phyloP scores from a whole-genome alignment of 2,797 vertebrate genomes.

The Falco berigora region DNA sequence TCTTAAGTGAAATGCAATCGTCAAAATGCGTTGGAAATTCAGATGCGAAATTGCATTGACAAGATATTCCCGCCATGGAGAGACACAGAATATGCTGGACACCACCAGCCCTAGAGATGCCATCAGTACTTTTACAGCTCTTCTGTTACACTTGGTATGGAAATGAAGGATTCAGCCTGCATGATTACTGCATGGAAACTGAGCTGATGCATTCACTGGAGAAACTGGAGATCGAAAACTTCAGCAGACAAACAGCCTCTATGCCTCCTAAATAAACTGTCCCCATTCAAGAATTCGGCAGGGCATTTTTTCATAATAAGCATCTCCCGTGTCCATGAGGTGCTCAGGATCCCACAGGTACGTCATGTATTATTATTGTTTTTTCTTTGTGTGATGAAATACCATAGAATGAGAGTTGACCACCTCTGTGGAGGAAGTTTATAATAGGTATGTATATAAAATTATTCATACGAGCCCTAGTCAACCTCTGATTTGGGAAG shows the following conservation, averaged over 20 bases:
- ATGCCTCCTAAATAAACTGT: not conserved
- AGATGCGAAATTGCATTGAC: not conserved
- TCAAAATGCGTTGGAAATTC: not conserved
- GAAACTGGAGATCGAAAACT: conserved; percentile 16
- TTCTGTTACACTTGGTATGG: not conserved
- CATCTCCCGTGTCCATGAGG: not conserved
- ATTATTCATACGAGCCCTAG: not conserved
- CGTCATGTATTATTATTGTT: not conserved
- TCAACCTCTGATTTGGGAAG: not conserved
- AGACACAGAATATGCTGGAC: not conserved
- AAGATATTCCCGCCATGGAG: not conserved
- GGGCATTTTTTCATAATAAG: not conserved
- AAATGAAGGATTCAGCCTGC: not conserved
- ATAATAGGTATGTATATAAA: not conserved
- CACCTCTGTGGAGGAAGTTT: not conserved
- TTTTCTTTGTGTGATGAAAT: not conserved
- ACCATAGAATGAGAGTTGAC: not conserved
- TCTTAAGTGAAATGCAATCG: not conserved
- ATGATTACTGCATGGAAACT: not conserved
- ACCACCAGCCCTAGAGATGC: not conserved
- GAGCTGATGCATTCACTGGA: not conserved
- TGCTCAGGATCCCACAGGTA: conserved; percentile 30
- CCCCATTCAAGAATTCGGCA: not conserved
- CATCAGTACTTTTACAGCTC: not conserved
- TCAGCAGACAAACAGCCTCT: not conserved